Evolutionary conservation across 1,140 invertebrate species (phyloP), one percentile per base, ranked within the genome.

Genomic region (Laupala kohalensis): DNA sequence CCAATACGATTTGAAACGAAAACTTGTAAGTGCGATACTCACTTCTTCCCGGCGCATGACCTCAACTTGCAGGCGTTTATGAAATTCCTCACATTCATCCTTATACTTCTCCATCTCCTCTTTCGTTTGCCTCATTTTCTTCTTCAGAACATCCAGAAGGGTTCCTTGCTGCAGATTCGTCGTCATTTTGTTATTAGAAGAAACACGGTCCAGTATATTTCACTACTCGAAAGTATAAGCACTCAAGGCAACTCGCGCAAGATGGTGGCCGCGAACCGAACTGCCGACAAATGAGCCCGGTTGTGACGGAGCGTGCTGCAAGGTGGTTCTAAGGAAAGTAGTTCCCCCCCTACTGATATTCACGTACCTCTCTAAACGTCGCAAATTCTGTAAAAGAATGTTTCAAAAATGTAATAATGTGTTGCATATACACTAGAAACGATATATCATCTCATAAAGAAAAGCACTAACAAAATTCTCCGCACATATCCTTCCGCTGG

Each of bases 111-210:
- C 96, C 89, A 95, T 92, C 86, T 99, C 96, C 81, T 97, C 94
- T 85, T 97, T 97, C 74, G 96, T 94, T 81, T 95, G 93, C 77
- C 93, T 88, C 96, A 99, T 98, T 89, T 99, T 99, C 88, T 97
- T 97, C 88, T 99, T 99, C 75, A 99, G 87, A 77, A 96, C 93
- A 85, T 97, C 95, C 78, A 97, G 86, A 75, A 97, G 87, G 77
- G 91, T 91, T 78, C 92, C 92, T 84, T 92, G 90, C 79, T 89
- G 89, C 84, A 92, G 88, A 84, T 91, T 92, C 77, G 90, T 88
- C 84, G 91, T 90, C 91, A 93, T 94, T 83, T 87, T 87, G 27
- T 3, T 64, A 65, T 27, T 37, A n/a, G 9, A 65, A n/a, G 23
- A 28, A 29, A 23, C 6, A 15, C 67, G n/a, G 64, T 25, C 26